These are phyloP conservation scores for Ectemnius cavifrons DNA, from an alignment of 2,888 invertebrate species.

Conservation along the genomic window DNA sequence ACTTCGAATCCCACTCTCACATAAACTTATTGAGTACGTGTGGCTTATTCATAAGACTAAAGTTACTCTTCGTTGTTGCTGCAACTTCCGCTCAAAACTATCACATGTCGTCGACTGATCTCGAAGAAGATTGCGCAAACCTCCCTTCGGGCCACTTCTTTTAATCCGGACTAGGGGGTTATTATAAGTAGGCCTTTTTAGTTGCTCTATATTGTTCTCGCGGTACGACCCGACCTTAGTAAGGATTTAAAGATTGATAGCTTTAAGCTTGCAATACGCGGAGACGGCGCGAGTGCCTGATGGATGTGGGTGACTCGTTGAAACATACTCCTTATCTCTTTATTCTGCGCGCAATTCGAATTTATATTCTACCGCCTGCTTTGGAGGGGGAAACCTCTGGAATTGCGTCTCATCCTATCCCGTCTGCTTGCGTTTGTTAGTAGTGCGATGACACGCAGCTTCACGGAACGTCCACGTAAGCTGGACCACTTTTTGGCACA, in stretches of 20 bases:
- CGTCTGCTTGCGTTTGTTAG: too few species aligned
- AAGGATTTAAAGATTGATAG: conserved; percentile 40
- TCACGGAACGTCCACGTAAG: too few species aligned
- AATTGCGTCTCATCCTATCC: too few species aligned
- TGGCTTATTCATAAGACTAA: conserved; percentile 44
- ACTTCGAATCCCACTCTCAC: too few species aligned
- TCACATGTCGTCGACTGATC: conserved; percentile 45
- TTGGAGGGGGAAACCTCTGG: too few species aligned
- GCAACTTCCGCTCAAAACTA: conserved; percentile 50
- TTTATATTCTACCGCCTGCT: too few species aligned
- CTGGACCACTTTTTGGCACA: too few species aligned
- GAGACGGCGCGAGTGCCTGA: not conserved
- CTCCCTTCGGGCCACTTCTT: conserved; percentile 24
- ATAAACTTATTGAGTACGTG: not conserved
- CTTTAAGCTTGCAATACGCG: conserved; percentile 36
- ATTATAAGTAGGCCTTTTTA: conserved; percentile 26
- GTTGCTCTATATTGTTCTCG: conserved; percentile 33
- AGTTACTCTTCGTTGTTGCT: conserved; percentile 35
- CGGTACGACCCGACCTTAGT: conserved; percentile 48
- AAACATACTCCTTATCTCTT: too few species aligned
- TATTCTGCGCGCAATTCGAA: too few species aligned
- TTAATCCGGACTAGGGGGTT: conserved; percentile 16
- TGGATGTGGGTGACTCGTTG: too few species aligned
- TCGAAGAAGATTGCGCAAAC: conserved; percentile 51
- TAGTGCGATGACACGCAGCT: too few species aligned